Evolutionary conservation across 2,797 vertebrate genomes (phyloP).

Genomic region (Acrossocheilus wenchowensis): DNA sequence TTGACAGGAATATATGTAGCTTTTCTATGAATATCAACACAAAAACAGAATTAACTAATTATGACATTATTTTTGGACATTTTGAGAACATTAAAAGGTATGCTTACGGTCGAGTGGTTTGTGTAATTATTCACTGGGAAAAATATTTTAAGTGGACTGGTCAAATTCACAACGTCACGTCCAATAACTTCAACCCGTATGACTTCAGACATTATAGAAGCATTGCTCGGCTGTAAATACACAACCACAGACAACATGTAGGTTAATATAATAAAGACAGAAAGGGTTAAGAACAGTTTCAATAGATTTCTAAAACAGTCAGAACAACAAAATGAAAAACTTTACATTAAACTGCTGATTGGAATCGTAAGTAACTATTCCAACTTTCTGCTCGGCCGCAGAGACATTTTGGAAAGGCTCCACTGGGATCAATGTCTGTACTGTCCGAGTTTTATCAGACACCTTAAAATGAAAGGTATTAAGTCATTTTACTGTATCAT

Average conservation of each 20-base stretch:
- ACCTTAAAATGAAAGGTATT: neutral
- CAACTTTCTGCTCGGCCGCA: slow-evolving; percentile 34
- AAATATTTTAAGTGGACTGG: slow-evolving; percentile 56
- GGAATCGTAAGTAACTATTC: slow-evolving; percentile 61
- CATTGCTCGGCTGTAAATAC: neutral
- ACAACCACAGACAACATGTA: neutral
- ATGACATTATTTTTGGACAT: neutral
- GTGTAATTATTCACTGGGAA: slow-evolving; percentile 50
- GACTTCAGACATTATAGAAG: slow-evolving; percentile 57
- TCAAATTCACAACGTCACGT: slow-evolving; percentile 29
- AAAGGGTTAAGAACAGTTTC: neutral
- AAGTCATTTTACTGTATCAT: neutral
- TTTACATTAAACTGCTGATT: slow-evolving; percentile 63
- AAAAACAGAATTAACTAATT: neutral
- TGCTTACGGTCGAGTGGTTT: slow-evolving; percentile 33
- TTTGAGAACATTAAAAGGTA: neutral
- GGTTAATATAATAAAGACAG: neutral
- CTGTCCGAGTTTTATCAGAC: too few relatives aligned
- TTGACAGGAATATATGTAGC: slow-evolving; percentile 9
- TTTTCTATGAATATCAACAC: neutral
- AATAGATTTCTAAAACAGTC: neutral
- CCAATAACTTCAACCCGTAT: slow-evolving; percentile 66
- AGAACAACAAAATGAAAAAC: neutral
- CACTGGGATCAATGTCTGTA: slow-evolving; percentile 61
- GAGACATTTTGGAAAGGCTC: slow-evolving; percentile 11